Evolutionary conservation across 1,140 invertebrate species (phyloP).

Genomic region (Polypedilum vanderplanki): DNA sequence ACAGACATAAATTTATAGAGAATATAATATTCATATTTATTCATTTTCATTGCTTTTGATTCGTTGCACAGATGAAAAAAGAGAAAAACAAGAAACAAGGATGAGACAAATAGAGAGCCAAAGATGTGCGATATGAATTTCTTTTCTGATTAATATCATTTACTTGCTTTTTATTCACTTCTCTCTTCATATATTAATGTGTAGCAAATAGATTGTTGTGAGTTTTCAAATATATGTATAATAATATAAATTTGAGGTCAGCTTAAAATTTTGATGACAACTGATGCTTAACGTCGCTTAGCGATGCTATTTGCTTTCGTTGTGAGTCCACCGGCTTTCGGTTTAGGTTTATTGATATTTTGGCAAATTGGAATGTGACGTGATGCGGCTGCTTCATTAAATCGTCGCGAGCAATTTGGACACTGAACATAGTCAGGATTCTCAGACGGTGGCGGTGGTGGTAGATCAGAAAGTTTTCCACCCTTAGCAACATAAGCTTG

Average conservation of each 20-base stretch:
- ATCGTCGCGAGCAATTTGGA: constrained; percentile 81
- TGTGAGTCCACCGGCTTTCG: not conserved
- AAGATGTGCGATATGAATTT: too few relatives aligned
- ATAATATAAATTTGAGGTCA: not conserved
- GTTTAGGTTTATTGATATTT: not conserved
- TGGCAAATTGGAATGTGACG: constrained; percentile 88
- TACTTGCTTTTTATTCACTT: too few relatives aligned
- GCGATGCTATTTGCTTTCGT: not conserved
- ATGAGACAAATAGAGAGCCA: too few relatives aligned
- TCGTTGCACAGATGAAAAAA: too few relatives aligned
- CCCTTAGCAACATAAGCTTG: constrained; percentile 76
- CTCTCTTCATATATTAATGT: not conserved
- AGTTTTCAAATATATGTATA: not conserved
- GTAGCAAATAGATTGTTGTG: not conserved
- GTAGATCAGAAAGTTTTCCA: constrained; percentile 77
- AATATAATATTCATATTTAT: not conserved
- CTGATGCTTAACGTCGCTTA: not conserved
- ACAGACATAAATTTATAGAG: not conserved
- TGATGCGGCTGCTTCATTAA: constrained; percentile 78
- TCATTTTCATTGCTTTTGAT: too few relatives aligned
- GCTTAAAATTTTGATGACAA: not conserved
- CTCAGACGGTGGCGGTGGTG: constrained; percentile 78
- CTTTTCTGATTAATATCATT: too few relatives aligned
- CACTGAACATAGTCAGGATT: constrained; percentile 87
- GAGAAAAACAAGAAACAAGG: too few relatives aligned